Evolutionary conservation across 2,113 vertebrate genomes (phyloP), one percentile per base, ranked within the genome.

Genomic region (Marmota monax): DNA sequence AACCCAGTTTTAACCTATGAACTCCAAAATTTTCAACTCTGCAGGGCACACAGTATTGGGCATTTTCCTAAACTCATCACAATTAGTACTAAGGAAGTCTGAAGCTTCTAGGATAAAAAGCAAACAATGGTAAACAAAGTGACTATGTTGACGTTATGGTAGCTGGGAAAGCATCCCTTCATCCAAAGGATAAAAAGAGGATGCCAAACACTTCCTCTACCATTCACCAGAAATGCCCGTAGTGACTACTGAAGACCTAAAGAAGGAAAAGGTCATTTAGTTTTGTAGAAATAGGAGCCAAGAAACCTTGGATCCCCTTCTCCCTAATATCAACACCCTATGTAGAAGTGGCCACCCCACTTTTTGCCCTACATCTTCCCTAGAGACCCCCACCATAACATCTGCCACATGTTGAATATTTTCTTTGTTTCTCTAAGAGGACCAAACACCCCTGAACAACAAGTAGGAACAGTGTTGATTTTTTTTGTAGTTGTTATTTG

Each of bases 221-320:
- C 27, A 16, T 13, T 87, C 65, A 94, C 88, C 48, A 82, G 20
- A 92, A 80, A 61, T 56, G 13, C 39, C 56, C 84, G 2, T 3
- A 25, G 42, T 37, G 14, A 23, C 48, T 34, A 69, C n/a, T 83
- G 25, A 86, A 48, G 22, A 63, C n/a, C 42, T 87, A 29, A 67
- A 37, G 17, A 22, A 79, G 27, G 48, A 1, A 93, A 7, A 76
- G 32, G 14, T 5, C 18, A 61, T 5, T 1, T 45, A 32, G 11
- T 88, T 85, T 83, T 94, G 27, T 78, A 92, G n/a, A 88, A 94
- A 85, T 20, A 69, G 16, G 20, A 74, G 8, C 32, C 27, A 45
- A n/a, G 70, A 70, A 86, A 63, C 0, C 18, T 20, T n/a, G 7
- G 5, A 16, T n/a, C 2, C 8, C 53, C 32, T 65, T 77, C 70